Evolutionary conservation across 1,140 invertebrate species (phyloP).

Genomic region (Zaprionus vittiger): DNA sequence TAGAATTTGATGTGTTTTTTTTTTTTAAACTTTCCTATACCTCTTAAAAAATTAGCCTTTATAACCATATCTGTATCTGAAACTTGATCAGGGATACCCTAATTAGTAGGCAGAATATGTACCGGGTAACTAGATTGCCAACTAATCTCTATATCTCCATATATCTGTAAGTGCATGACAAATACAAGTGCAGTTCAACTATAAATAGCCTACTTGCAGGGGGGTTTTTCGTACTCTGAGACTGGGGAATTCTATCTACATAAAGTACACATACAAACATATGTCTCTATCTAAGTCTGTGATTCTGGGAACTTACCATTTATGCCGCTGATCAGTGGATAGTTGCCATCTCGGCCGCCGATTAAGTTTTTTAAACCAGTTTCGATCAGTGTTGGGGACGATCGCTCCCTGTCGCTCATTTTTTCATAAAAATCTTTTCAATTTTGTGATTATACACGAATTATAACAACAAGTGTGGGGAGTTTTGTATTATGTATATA

Average conservation of each 20-base stretch:
- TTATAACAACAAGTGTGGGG: conserved; percentile 29
- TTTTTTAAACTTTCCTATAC: no score
- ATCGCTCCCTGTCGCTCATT: conserved; percentile 92
- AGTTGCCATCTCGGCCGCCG: conserved; percentile 90
- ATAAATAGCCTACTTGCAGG: no score
- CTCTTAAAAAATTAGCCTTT: no score
- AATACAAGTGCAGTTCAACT: no score
- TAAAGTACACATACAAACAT: background rate
- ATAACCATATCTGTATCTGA: no score
- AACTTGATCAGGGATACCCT: no score
- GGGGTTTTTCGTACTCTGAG: background rate
- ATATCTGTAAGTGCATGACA: no score
- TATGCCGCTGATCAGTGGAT: conserved; percentile 89
- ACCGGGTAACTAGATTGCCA: no score
- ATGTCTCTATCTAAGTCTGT: background rate
- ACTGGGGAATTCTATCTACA: background rate
- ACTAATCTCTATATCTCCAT: no score
- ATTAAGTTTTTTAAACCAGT: conserved; percentile 91
- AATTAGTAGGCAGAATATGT: no score
- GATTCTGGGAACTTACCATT: conserved; percentile 87
- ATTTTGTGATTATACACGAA: conserved; percentile 80
- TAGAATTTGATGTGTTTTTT: no score
- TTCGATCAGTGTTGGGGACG: conserved; percentile 91
- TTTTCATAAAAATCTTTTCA: conserved; percentile 84
- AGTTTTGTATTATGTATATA: conserved; percentile 5